Base-by-base conservation (phyloP, 2,113 vertebrate species). In the Forbesichthys agassizii region DNA sequence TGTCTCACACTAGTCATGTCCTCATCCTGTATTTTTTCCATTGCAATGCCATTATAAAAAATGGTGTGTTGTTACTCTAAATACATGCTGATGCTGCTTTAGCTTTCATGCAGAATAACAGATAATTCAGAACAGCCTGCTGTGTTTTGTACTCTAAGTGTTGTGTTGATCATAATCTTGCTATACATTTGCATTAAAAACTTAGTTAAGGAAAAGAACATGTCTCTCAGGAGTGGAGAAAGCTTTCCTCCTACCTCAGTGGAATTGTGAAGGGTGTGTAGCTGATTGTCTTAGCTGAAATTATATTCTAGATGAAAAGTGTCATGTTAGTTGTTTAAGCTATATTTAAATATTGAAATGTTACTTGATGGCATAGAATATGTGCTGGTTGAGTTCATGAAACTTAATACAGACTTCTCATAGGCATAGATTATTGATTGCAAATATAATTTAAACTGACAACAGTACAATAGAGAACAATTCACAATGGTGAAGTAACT, bases 141-240 rank as follows among this genome's bases (percentile, higher is more conserved):
- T 68, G 33, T 70, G 69, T 82, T 81, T 80, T 74, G 73, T 78
- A 48, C 49, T 60, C 48, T 67, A 68, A 75, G 64, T 78, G 74
- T 18, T 61, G 78, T 72, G 59, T 55, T 3, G 55, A 81, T 80
- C 8, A 5, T 60, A 74, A 75, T 82, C 59, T 66, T 42, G 48
- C 61, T 52, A 65, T 11, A 61, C 63, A 83, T 74, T 86, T 85
- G 72, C 72, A 79, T 80, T 71, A 62, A 62, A 75, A 75, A 62
- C 57, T 65, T 52, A 74, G 72, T 52, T 71, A 73, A 62, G 46
- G 42, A 72, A 68, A 75, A 20, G 57, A 77, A 78, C 36, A 20
- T 65, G 18, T 52, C 66, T 77, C 66, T 65, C 12, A 12, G 42
- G n/a, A 75, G 52, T 16, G 66, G 36, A 33, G 69, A 58, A 48